A percentile compares a stretch with the other conserved stretches of the same genome.
These are phyloP conservation scores for Mallateleia sp. DNA, from an alignment of 2,888 invertebrate species.

Conservation along the genomic window DNA sequence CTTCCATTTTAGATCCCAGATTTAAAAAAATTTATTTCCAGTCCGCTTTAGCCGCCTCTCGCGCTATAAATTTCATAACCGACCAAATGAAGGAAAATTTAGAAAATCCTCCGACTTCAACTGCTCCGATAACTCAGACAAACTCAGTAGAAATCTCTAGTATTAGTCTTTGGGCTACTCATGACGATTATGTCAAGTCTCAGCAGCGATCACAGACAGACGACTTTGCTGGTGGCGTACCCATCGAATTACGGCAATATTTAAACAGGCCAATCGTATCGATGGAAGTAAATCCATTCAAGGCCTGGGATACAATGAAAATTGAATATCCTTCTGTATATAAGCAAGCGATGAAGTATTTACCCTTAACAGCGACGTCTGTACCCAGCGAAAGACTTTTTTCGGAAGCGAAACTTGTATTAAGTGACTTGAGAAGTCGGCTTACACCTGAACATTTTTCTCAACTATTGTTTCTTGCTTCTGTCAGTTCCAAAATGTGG, in stretches of 20 bases:
- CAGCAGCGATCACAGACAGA: background rate
- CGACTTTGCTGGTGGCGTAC: constrained; percentile 3
- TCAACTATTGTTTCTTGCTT: constrained; percentile 21
- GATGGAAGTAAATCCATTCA: background rate
- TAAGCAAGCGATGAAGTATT: background rate
- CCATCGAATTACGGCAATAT: constrained; percentile 11
- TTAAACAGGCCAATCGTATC: background rate
- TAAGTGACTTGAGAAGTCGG: constrained; percentile 14
- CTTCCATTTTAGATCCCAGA: constrained; percentile 29
- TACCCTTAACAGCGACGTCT: constrained; percentile 8
- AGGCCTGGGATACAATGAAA: constrained; percentile 21
- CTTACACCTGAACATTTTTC: constrained; percentile 23
- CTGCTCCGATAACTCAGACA: too few species aligned
- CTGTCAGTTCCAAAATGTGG: too few species aligned
- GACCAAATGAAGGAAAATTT: constrained; percentile 11
- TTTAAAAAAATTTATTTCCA: constrained; percentile 35
- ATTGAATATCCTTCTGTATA: constrained; percentile 15
- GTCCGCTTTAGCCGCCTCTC: background rate
- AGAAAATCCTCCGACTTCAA: too few species aligned
- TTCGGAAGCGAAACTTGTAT: constrained; percentile 20
- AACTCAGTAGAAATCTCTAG: too few species aligned
- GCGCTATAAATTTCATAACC: constrained; percentile 1
- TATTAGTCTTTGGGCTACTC: background rate
- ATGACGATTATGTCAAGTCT: background rate
- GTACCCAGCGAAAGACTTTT: constrained; percentile 38